phyloP scores from a whole-genome alignment of 2,888 invertebrate genomes.

The Phyllotreta cruciferae region DNA sequence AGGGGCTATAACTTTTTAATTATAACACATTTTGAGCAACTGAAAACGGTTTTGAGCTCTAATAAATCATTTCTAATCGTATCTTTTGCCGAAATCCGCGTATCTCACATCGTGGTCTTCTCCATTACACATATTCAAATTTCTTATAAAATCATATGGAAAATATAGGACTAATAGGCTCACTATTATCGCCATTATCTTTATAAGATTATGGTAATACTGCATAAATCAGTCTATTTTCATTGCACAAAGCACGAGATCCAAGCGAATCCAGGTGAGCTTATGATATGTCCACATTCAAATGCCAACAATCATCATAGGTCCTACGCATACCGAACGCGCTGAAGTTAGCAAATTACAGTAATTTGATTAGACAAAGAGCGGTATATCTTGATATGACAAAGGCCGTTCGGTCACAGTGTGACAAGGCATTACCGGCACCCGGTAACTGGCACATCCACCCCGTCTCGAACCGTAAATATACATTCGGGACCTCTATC shows the following conservation, averaged over 20 bases:
- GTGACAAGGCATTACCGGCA: conserved; percentile 24
- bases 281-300: conserved; percentile 26
- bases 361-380: conserved; percentile 30
- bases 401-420: conserved; percentile 24
- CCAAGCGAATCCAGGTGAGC: conserved; percentile 20
- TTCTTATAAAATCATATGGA: too few relatives aligned
- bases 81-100: too few relatives aligned
- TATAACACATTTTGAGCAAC: too few relatives aligned
- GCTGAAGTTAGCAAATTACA: conserved; percentile 20
- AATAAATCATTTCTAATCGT: too few relatives aligned
- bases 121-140: too few relatives aligned
- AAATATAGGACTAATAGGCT: too few relatives aligned
- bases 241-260: conserved; percentile 5
- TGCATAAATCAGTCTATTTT: too few relatives aligned
- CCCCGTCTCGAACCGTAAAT: background rate
- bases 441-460: conserved; percentile 8
- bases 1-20: too few relatives aligned
- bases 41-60: too few relatives aligned
- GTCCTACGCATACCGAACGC: conserved; percentile 13
- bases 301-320: conserved; percentile 18
- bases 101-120: too few relatives aligned
- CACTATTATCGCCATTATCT: too few relatives aligned
- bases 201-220: too few relatives aligned
- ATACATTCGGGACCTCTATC: conserved; percentile 6
- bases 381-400: conserved; percentile 29